phyloP scores from a whole-genome alignment of 2,797 vertebrate species.

The Cheirogaleus major region DNA sequence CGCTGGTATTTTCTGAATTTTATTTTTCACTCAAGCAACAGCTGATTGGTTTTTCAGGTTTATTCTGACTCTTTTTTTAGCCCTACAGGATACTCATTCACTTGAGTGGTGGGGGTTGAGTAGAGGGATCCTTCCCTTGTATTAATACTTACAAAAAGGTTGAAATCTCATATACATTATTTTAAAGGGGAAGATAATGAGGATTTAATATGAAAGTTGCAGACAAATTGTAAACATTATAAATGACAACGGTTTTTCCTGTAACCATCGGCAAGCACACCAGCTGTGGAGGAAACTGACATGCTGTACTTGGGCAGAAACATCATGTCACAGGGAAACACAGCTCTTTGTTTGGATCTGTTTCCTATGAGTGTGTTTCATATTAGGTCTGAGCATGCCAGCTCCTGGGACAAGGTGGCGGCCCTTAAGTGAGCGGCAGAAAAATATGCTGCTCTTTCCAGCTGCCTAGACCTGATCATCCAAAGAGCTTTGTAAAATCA shows the following conservation, averaged over 20 bases:
- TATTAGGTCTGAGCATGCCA: slow-evolving; percentile 81
- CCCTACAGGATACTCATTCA: neutral
- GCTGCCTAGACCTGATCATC: slow-evolving; percentile 74
- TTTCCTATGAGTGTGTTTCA: slow-evolving; percentile 86
- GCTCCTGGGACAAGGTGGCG: slow-evolving; percentile 81
- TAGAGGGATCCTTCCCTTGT: neutral
- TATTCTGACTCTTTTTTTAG: slow-evolving; percentile 22
- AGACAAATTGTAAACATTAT: slow-evolving; percentile 71
- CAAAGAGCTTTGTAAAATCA: slow-evolving; percentile 46
- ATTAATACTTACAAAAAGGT: neutral
- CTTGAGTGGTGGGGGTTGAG: neutral
- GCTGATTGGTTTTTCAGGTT: slow-evolving; percentile 40
- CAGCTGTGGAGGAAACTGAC: slow-evolving; percentile 87
- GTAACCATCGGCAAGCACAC: slow-evolving; percentile 76
- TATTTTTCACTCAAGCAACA: slow-evolving; percentile 57
- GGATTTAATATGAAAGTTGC: slow-evolving; percentile 44
- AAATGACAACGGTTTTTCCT: slow-evolving; percentile 78
- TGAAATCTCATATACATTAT: neutral
- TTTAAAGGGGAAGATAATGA: slow-evolving; percentile 56
- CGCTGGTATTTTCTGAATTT: slow-evolving; percentile 22
- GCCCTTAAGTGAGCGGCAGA: slow-evolving; percentile 82
- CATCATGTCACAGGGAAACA: slow-evolving; percentile 84
- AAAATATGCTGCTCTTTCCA: slow-evolving; percentile 80
- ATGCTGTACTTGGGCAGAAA: slow-evolving; percentile 83
- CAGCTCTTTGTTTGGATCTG: slow-evolving; percentile 85